phyloP scores from a whole-genome alignment of 2,797 vertebrate genomes.

The Bufotes viridis region DNA sequence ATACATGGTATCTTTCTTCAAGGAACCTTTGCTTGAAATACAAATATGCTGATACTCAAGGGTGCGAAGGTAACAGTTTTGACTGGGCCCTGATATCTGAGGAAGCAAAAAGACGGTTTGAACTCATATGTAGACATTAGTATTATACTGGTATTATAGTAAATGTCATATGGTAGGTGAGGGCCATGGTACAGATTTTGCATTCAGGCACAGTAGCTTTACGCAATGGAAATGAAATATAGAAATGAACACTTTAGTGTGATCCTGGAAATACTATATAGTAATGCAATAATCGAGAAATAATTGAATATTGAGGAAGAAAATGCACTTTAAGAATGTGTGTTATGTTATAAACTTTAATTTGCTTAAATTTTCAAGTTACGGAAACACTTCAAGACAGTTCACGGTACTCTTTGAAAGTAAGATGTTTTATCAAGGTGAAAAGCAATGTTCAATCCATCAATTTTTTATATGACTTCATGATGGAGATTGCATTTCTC shows the following conservation, averaged over 20 bases:
- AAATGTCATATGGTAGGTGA: too few relatives aligned
- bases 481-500: constrained; percentile 52
- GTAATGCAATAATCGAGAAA: background rate
- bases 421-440: constrained; percentile 44
- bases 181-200: background rate
- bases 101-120: too few relatives aligned
- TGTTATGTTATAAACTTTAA: background rate
- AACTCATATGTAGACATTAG: too few relatives aligned
- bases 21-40: too few relatives aligned
- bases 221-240: too few relatives aligned
- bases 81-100: too few relatives aligned
- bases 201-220: background rate
- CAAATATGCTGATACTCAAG: too few relatives aligned
- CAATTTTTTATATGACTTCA: constrained; percentile 39
- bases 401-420: constrained; percentile 14
- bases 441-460: constrained; percentile 44
- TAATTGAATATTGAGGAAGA: background rate
- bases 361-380: constrained; percentile 4
- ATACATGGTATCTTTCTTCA: too few relatives aligned
- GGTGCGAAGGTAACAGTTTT: too few relatives aligned
- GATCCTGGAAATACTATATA: background rate
- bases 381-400: background rate
- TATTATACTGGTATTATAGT: too few relatives aligned
- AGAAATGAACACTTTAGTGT: background rate
- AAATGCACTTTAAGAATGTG: background rate